Base-by-base conservation (phyloP, 2,113 vertebrate species). In the Paralichthys olivaceus region DNA sequence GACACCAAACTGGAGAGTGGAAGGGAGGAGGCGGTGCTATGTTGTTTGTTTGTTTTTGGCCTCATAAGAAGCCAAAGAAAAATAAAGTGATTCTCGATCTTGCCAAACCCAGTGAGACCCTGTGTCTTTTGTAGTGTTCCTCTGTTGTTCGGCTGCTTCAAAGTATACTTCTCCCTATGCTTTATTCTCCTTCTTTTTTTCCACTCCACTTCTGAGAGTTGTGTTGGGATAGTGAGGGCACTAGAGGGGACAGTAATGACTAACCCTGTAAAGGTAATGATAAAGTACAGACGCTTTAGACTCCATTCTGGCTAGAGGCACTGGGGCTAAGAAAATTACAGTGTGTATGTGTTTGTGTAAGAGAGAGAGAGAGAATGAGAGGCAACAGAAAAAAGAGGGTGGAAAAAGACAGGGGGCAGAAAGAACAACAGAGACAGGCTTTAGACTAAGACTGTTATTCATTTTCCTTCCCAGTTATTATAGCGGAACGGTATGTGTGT, bases 201-300 rank as follows among this genome's bases (percentile, higher is more conserved):
- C 59, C 58, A n/a, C 32, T 29, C 23, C 15, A 34, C 75, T 78
- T 80, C 56, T 78, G 79, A 82, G 78, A 69, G 69, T 60, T 49
- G 70, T 81, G 72, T 74, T 85, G 86, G 79, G 78, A 78, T 70
- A 72, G 87, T 57, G 64, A 83, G 80, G 81, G 81, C 89, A 87
- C 85, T 77, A 67, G 74, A 83, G 78, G 84, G 87, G 85, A 89
- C 89, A 81, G 83, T 91, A 89, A 91, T 91, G 91, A 93, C 84
- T 89, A 84, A 91, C 77, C 90, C 87, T 78, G 73, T 84, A 90
- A 87, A 91, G 87, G 90, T 93, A 92, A 91, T 92, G 88, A 91
- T 83, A 89, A 91, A 91, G 86, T 80, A 85, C 79, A 87, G 84
- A 79, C 56, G 60, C 81, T 87, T 86, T 88, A 86, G 84, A 88